Conservation (phyloP, 2,797 vertebrate species). For the Selene dorsalis region DNA sequence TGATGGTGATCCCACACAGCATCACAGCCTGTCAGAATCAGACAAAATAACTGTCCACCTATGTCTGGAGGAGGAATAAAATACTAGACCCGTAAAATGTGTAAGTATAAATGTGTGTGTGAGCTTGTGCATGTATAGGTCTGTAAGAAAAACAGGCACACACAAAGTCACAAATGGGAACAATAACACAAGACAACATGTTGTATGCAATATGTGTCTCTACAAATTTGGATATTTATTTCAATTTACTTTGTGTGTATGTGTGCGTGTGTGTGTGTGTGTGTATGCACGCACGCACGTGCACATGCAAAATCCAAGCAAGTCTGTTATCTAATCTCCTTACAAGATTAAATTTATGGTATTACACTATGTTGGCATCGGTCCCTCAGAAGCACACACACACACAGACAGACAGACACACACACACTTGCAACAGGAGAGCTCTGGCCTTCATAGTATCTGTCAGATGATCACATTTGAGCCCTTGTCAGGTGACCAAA, state of each 20-base stretch:
- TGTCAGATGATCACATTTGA: slow-evolving; percentile 70
- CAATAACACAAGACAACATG: background rate
- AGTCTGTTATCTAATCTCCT: slow-evolving; percentile 5
- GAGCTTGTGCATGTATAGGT: background rate
- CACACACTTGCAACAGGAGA: slow-evolving; percentile 57
- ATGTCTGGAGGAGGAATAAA: background rate
- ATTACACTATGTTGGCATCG: background rate
- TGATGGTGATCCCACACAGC: background rate
- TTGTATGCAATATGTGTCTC: background rate
- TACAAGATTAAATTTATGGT: background rate
- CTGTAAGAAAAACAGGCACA: background rate
- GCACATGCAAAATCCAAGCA: too few species aligned
- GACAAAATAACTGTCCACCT: background rate
- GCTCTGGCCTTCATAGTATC: slow-evolving; percentile 70
- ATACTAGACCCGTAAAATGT: background rate
- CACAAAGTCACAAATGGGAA: background rate
- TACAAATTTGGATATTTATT: background rate
- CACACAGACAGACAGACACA: too few species aligned
- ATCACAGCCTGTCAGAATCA: background rate
- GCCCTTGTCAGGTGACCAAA: slow-evolving; percentile 67
- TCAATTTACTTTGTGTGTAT: background rate
- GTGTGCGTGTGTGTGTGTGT: background rate
- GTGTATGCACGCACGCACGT: too few species aligned
- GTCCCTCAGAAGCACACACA: background rate
- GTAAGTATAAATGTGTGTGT: too few species aligned